phyloP scores from a whole-genome alignment of 1,140 invertebrate species.

The Trissolcus basalis region DNA sequence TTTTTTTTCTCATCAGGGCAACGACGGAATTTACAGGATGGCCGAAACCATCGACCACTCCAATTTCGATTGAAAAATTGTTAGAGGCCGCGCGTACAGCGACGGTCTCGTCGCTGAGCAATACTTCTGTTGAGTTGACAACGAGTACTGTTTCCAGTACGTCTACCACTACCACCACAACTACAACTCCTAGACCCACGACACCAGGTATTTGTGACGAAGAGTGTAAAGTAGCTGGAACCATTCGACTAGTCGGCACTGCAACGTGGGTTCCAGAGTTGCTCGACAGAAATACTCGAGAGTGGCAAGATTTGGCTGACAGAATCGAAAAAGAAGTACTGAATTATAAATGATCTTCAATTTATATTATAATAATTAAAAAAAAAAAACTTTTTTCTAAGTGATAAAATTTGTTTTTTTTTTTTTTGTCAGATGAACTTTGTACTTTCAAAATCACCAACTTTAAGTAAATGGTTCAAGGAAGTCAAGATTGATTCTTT shows the following conservation, averaged over 20 bases:
- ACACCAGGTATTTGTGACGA: constrained; percentile 86
- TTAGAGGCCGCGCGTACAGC: constrained; percentile 83
- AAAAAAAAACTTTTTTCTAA: neutral
- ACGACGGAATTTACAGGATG: constrained; percentile 93
- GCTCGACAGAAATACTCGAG: constrained; percentile 88
- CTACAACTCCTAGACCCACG: constrained; percentile 84
- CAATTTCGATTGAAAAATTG: constrained; percentile 88
- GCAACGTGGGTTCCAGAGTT: constrained; percentile 90
- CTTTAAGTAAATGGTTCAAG: constrained; percentile 88
- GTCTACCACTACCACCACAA: constrained; percentile 85
- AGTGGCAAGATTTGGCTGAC: constrained; percentile 88
- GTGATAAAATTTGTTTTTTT: no score
- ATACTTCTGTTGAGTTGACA: constrained; percentile 66
- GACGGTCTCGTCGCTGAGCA: constrained; percentile 73
- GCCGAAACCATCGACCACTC: constrained; percentile 89
- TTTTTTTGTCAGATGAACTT: constrained; percentile 85
- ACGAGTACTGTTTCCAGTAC: constrained; percentile 74
- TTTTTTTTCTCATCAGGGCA: constrained; percentile 76
- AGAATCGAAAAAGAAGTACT: constrained; percentile 86
- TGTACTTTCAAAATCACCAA: constrained; percentile 84
- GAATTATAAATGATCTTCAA: constrained; percentile 2
- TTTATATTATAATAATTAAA: neutral
- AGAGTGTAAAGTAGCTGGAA: constrained; percentile 89
- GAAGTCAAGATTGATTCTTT: constrained; percentile 91
- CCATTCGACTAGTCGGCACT: constrained; percentile 87